Evolutionary conservation across 2,888 invertebrate genomes (phyloP), one percentile per base, ranked within the genome.

Genomic region (Autographa pulchrina): DNA sequence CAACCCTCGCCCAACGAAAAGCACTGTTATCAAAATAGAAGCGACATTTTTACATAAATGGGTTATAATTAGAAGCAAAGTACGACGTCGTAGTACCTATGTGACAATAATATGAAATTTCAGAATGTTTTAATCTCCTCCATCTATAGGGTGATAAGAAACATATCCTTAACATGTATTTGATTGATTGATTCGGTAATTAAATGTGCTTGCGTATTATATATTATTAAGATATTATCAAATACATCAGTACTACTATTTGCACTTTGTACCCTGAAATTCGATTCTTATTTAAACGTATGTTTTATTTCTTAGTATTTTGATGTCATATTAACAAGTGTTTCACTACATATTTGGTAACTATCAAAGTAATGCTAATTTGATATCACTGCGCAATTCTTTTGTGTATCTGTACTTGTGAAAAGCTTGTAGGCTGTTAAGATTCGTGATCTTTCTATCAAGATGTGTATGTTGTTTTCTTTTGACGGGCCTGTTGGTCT

Each of bases 271-370:
- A 18, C 58, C 43, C 61, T 38, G 41, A 61, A 68, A 62, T 32
- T 59, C 14, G n/a, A 59, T 18, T 77, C 18, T 60, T 63, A 43
- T 72, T 62, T 54, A 20, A 31, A 52, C 56, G 32, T 25, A n/a
- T 25, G 65, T 6, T 66, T 48, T 38, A 69, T 38, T 77, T 81
- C 64, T 43, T 56, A 62, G 66, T 56, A 73, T 62, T 71, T 69
- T 74, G 79, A 82, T 68, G 69, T 78, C 74, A 81, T 78, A 35
- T 48, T 59, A 69, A 48, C 65, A 41, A 63, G 52, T 78, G 25
- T 58, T 59, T 31, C 62, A 16, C 25, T 56, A 56, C 65, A 78
- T 78, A 74, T 74, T 78, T 70, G 60, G 69, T 14, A 41, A 58
- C 62, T 67, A 61, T 62, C 59, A 58, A 60, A 67, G 59, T 65